Evolutionary conservation across 2,797 vertebrate genomes (phyloP), one percentile per base, ranked within the genome.

Genomic region (Sorex maritimensis): DNA sequence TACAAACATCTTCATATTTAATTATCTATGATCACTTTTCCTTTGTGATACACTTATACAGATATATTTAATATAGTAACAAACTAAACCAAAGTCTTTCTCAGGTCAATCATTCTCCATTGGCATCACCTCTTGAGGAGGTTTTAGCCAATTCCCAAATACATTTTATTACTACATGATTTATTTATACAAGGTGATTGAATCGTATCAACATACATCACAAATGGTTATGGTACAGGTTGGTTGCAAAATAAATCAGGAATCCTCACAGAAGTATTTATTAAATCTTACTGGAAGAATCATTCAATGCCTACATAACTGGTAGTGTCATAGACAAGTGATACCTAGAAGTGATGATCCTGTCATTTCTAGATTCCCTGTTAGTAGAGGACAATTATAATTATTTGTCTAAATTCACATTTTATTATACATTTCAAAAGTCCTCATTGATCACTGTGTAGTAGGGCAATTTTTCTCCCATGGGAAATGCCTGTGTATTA

Each of bases 211-310:
- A 82, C 13, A 92, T 44, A 90, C 81, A 85, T 3, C 49, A 83
- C 24, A 81, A 58, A 52, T 86, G 77, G 92, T 0, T 84, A 10
- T 44, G 23, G 88, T 38, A 94, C 38, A 86, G 38, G 91, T 95
- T 85, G 74, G 34, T 86, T 83, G 91, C 24, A 83, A 93, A 67
- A 92, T 69, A 91, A 92, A 84, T 72, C 9, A 46, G 4, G 58
- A 89, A 77, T 19, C 65, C 79, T 81, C 65, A 93, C 3, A 86
- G 67, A 58, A 84, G 34, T 92, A 13, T 80, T 94, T 91, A 83
- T 68, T 61, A 91, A 95, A 90, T n/a, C 30, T 89, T 95, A 26
- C 71, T 90, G 92, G 44, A 78, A 81, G 67, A 92, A 67, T 46
- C 89, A 12, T 6, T 61, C 61, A 92, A 90, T 90, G 28, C 8